A percentile compares a stretch with the other conserved stretches of the same genome.
phyloP scores from a whole-genome alignment of 2,888 invertebrate species.

The Barypeithes pellucidus region DNA sequence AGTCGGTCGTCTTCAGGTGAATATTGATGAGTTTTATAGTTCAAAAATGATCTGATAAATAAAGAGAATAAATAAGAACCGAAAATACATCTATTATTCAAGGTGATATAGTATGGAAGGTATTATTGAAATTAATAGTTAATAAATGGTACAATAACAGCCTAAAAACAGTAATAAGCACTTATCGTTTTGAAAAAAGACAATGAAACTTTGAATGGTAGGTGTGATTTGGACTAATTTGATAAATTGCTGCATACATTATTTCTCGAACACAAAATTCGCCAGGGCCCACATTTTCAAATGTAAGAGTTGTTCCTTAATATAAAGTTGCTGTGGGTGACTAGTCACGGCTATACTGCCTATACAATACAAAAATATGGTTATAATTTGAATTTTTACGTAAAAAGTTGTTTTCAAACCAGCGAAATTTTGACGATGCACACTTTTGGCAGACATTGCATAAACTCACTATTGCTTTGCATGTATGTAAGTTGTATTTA shows the following conservation, averaged over 20 bases:
- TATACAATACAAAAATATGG: no score
- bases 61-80: not conserved
- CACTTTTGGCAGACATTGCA: not conserved
- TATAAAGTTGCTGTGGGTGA: not conserved
- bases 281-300: no score
- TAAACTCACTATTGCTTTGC: conserved; percentile 21
- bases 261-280: no score
- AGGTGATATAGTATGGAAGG: conserved; percentile 76
- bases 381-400: no score
- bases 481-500: conserved; percentile 7
- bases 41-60: not conserved
- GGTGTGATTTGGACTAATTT: not conserved
- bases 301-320: not conserved
- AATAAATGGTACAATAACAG: conserved; percentile 18
- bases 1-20: not conserved
- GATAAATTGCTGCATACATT: no score
- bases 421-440: no score
- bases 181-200: conserved; percentile 1
- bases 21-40: not conserved
- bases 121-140: conserved; percentile 18
- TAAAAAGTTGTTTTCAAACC: no score
- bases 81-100: not conserved
- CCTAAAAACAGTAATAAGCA: not conserved
- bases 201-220: not conserved
- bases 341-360: not conserved